A percentile compares a stretch with the other conserved stretches of the same genome.
Evolutionary conservation across 1,140 invertebrate species (phyloP).

Genomic region (Frieseomelitta varia): DNA sequence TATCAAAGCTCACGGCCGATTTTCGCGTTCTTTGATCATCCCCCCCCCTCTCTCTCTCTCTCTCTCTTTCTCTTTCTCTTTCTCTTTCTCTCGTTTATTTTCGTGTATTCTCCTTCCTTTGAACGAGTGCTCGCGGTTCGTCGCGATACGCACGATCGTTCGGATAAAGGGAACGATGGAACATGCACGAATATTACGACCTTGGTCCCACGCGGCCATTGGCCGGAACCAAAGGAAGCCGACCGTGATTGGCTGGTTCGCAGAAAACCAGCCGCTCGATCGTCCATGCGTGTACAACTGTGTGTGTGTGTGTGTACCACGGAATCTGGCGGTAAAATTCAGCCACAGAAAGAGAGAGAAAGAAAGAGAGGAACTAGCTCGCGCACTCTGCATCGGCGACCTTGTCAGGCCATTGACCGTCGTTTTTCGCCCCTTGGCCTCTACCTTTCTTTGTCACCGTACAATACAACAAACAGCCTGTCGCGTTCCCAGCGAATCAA

Average conservation of each 20-base stretch:
- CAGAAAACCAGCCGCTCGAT: background rate
- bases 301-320: background rate
- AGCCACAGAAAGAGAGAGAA: background rate
- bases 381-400: conserved; percentile 70
- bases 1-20: conserved; percentile 61
- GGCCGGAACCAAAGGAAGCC: conserved; percentile 74
- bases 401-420: conserved; percentile 78
- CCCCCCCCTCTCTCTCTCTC: conserved; percentile 27
- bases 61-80: background rate
- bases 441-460: conserved; percentile 58
- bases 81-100: conserved; percentile 7
- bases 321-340: conserved; percentile 41
- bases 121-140: background rate
- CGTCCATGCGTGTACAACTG: background rate
- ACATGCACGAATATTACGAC: conserved; percentile 67
- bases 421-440: conserved; percentile 51
- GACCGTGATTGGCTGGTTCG: conserved; percentile 64
- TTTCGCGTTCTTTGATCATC: conserved; percentile 26
- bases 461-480: conserved; percentile 27
- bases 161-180: background rate
- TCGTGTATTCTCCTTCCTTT: background rate
- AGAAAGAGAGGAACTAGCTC: conserved; percentile 4
- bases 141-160: background rate
- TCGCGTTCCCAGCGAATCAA: conserved; percentile 53
- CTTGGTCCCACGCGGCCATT: conserved; percentile 80